These are phyloP conservation scores for Cosmia pyralina DNA, from an alignment of 2,888 invertebrate species.

Conservation along the genomic window DNA sequence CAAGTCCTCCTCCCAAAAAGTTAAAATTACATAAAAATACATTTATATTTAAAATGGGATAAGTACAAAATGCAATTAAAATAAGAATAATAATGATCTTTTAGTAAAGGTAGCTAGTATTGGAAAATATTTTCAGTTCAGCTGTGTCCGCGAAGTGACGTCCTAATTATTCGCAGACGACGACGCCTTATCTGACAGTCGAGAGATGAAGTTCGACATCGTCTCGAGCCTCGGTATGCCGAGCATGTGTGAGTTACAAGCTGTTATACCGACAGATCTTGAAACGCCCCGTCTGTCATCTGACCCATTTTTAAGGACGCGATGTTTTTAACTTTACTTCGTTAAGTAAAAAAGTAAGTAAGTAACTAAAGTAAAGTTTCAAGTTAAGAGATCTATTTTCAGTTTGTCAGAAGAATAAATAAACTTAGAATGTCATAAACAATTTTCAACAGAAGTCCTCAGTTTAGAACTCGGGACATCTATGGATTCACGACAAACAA, in stretches of 20 bases:
- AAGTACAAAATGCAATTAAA: slow-evolving; percentile 17
- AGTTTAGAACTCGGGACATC: not conserved
- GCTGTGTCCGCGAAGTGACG: not conserved
- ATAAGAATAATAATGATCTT: not conserved
- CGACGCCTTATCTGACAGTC: not conserved
- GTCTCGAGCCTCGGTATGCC: not conserved
- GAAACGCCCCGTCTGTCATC: not conserved
- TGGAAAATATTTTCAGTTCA: not conserved
- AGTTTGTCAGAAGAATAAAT: not conserved
- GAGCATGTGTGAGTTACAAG: not conserved
- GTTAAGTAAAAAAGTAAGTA: no score
- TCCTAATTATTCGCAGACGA: not conserved
- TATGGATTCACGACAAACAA: slow-evolving; percentile 7
- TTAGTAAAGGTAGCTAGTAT: not conserved
- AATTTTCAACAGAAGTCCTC: not conserved
- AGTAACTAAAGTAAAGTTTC: not conserved
- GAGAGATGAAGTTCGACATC: not conserved
- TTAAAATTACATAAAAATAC: slow-evolving; percentile 14
- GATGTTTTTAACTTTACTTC: no score
- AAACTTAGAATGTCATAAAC: not conserved
- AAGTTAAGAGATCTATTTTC: not conserved
- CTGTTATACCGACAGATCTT: not conserved
- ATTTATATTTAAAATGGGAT: not conserved
- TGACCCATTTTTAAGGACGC: no score
- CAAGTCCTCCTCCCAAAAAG: slow-evolving; percentile 22